phyloP scores from a whole-genome alignment of 2,888 invertebrate genomes.

The Homarus gammarus region DNA sequence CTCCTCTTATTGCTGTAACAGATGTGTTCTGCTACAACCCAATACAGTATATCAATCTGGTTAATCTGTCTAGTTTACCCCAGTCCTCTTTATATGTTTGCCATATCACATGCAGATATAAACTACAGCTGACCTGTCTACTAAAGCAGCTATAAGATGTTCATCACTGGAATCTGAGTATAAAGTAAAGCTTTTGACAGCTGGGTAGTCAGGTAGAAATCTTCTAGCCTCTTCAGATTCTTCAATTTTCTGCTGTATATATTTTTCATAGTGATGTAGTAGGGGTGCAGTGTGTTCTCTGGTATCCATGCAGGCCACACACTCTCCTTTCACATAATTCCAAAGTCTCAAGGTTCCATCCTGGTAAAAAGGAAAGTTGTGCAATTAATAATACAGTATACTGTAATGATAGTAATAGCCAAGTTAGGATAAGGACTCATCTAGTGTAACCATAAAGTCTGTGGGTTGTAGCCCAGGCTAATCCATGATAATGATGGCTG shows the following conservation, averaged over 20 bases:
- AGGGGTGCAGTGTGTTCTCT: constrained; percentile 14
- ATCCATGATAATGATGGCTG: no score
- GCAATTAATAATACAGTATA: neutral
- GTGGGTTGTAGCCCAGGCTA: no score
- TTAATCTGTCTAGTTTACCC: no score
- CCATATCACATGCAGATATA: neutral
- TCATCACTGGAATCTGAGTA: neutral
- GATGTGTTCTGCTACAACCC: no score
- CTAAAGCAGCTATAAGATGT: neutral
- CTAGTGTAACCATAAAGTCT: no score
- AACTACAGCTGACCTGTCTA: constrained; percentile 10
- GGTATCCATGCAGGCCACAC: constrained; percentile 4
- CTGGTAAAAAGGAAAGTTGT: constrained; percentile 21
- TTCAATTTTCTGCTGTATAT: neutral
- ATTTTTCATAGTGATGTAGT: neutral
- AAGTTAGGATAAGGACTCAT: no score
- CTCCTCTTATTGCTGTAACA: no score
- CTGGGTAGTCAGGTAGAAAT: constrained; percentile 30
- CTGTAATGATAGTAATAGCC: no score
- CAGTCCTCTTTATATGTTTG: no score
- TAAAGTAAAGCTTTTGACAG: constrained; percentile 32
- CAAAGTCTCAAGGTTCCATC: constrained; percentile 65
- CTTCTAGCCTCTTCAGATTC: constrained; percentile 21
- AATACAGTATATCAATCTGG: no score
- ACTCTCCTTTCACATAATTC: constrained; percentile 44